Evolutionary conservation across 2,113 vertebrate genomes (phyloP), one percentile per base, ranked within the genome.

Genomic region (Poeciliopsis retropinna): DNA sequence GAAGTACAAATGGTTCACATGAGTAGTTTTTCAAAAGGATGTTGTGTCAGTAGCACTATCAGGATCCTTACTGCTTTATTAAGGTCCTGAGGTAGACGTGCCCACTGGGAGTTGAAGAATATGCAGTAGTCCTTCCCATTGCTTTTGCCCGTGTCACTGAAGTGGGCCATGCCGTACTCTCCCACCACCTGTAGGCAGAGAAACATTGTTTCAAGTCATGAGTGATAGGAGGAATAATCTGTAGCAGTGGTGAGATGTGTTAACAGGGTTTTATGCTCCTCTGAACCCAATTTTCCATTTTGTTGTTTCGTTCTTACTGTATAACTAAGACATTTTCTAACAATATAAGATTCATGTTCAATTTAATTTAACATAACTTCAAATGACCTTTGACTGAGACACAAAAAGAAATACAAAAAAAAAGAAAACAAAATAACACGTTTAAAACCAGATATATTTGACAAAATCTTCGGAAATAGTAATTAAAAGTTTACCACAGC

Each of bases 51-150:
- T 17, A 32, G 6, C 60, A 5, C 62, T 3, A 54, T 3, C 37
- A 39, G 0, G 32, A 54, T 71, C 94, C 97, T 97, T 89, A 99
- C 98, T 81, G 96, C 97, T 89, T 98, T 98, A 65, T 93, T 90
- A 69, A 98, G 94, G 87, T 98, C 96, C 4, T 96, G 97, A 0
- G 98, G 97, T 88, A 99, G 91, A 82, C 93, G 96, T 1, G 97
- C 97, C 98, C 98, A 98, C 81, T 95, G 95, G 0, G 98, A 94
- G 87, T 98, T 98, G 94, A 97, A 98, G 79, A 97, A 96, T 76
- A 99, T 95, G 86, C 98, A 98, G 88, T 99, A 99, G 92, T 99
- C 97, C 85, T 96, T 97, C 78, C 96, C 96, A 84, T 85, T 93
- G 84, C 85, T 91, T 60, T 89, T 90, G 2, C 91, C 93, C 3